Evolutionary conservation across 2,113 vertebrate genomes (phyloP).

Genomic region (Genyomyrus donnyi): DNA sequence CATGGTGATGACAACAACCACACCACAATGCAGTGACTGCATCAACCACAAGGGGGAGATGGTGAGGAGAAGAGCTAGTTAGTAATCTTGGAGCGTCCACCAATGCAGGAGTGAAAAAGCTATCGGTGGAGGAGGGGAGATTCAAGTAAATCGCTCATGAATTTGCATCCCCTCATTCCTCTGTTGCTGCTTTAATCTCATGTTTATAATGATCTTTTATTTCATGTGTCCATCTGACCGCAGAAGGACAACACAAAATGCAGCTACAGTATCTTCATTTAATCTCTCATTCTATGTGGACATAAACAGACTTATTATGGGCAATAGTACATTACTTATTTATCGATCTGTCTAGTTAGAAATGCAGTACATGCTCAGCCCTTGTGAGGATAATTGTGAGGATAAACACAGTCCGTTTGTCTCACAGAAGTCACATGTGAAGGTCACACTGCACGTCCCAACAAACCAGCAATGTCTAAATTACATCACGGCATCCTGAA

Average conservation of each 20-base stretch:
- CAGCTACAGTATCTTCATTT: not conserved
- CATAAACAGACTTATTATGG: not conserved
- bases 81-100: slow-evolving; percentile 14
- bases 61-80: not conserved
- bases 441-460: not conserved
- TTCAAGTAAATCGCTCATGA: slow-evolving; percentile 32
- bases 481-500: not conserved
- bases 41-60: not conserved
- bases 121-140: slow-evolving; percentile 22
- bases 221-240: slow-evolving; percentile 30
- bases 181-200: slow-evolving; percentile 24
- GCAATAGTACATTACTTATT: not conserved
- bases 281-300: not conserved
- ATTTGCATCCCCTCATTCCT: slow-evolving; percentile 37
- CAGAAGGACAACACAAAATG: slow-evolving; percentile 19
- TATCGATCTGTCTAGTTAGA: slow-evolving; percentile 3
- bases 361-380: not conserved
- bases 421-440: not conserved
- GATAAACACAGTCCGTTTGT: not conserved
- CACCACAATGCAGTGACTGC: not conserved
- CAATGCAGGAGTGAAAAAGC: slow-evolving; percentile 24
- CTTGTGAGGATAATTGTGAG: not conserved
- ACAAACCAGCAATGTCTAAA: not conserved
- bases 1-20: not conserved
- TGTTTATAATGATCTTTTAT: slow-evolving; percentile 37